Evolutionary conservation across 2,888 invertebrate species (phyloP).

Genomic region (Spodoptera exigua): DNA sequence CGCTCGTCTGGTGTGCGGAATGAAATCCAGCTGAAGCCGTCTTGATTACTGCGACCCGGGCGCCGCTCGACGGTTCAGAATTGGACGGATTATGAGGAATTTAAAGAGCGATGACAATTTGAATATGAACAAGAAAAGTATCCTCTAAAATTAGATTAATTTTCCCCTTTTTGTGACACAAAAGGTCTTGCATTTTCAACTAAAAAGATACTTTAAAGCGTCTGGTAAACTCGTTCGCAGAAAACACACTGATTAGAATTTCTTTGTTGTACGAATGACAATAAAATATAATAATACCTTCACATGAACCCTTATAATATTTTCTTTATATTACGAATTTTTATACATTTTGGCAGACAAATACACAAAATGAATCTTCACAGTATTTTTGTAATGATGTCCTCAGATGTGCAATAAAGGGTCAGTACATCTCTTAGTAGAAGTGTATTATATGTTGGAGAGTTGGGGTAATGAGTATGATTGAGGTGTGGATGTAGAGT

Average conservation of each 20-base stretch:
- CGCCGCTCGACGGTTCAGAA: slow-evolving; percentile 82
- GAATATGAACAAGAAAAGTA: slow-evolving; percentile 85
- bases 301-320: slow-evolving; percentile 46
- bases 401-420: slow-evolving; percentile 19
- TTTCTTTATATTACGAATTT: slow-evolving; percentile 20
- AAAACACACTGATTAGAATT: slow-evolving; percentile 67
- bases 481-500: slow-evolving; percentile 53
- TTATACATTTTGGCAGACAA: slow-evolving; percentile 34
- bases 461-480: slow-evolving; percentile 16
- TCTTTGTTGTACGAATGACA: slow-evolving; percentile 70
- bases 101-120: slow-evolving; percentile 88
- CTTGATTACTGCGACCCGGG: slow-evolving; percentile 85
- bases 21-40: slow-evolving; percentile 86
- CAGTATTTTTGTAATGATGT: slow-evolving; percentile 21
- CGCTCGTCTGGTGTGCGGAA: slow-evolving; percentile 76
- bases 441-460: slow-evolving; percentile 12
- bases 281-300: slow-evolving; percentile 64
- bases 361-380: slow-evolving; percentile 40
- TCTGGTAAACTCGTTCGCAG: slow-evolving; percentile 52
- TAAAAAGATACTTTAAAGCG: slow-evolving; percentile 57
- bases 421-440: neutral
- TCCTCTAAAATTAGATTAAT: slow-evolving; percentile 79
- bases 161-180: slow-evolving; percentile 63
- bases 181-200: slow-evolving; percentile 57
- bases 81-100: slow-evolving; percentile 89